Evolutionary conservation across 2,888 invertebrate genomes (phyloP).

Genomic region (Prionchulus punctatus): DNA sequence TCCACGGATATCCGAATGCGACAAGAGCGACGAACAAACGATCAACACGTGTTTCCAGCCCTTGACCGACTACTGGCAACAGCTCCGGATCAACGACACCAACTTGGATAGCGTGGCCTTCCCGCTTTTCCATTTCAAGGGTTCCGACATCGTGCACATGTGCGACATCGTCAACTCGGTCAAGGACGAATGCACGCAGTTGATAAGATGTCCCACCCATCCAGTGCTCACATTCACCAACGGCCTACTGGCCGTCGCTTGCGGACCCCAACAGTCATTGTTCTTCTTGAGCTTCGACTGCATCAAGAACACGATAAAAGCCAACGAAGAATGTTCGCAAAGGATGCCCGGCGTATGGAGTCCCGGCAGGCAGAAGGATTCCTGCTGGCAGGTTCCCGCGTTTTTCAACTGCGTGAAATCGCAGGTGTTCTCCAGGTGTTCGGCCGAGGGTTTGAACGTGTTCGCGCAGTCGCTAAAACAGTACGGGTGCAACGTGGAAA

Average conservation of each 20-base stretch:
- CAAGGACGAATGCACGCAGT: neutral
- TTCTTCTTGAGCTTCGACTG: slow-evolving; percentile 24
- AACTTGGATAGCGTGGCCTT: neutral
- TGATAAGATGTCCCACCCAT: slow-evolving; percentile 1
- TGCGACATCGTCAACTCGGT: neutral
- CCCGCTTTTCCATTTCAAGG: neutral
- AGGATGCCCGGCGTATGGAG: neutral
- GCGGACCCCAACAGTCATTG: slow-evolving; percentile 27
- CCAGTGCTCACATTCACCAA: slow-evolving; percentile 16
- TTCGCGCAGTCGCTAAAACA: neutral
- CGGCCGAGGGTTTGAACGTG: neutral
- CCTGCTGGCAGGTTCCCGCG: neutral
- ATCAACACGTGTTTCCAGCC: too few species aligned
- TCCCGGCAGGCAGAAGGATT: neutral
- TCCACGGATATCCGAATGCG: too few species aligned
- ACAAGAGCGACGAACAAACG: too few species aligned
- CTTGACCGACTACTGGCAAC: neutral
- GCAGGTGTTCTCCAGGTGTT: neutral
- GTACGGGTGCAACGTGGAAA: neutral
- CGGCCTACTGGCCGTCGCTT: slow-evolving; percentile 26
- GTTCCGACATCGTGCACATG: neutral
- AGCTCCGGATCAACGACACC: neutral
- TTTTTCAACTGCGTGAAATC: slow-evolving; percentile 2
- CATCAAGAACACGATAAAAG: slow-evolving; percentile 9
- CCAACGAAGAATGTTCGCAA: neutral